A percentile compares a stretch with the other conserved stretches of the same genome.
These are phyloP conservation scores for Aptenodytes patagonicus DNA, from an alignment of 2,113 vertebrate genomes.

Conservation along the genomic window DNA sequence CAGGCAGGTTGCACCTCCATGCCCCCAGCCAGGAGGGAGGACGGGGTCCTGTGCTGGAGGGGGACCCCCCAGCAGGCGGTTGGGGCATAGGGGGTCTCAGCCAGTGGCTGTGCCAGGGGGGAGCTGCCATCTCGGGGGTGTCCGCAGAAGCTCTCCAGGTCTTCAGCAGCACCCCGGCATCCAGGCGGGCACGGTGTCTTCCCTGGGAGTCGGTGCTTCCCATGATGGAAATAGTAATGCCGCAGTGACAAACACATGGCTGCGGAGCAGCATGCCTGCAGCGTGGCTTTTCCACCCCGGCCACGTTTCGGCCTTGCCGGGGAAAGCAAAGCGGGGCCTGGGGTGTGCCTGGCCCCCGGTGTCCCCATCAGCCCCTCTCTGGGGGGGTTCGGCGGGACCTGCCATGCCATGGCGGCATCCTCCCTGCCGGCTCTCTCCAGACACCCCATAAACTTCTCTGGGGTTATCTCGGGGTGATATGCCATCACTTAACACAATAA, in stretches of 20 bases:
- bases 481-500: rapidly evolving
- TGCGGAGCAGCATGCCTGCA: constrained; percentile 6
- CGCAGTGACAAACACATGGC: constrained; percentile 35
- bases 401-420: background rate
- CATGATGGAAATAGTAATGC: background rate
- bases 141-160: background rate
- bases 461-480: background rate
- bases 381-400: background rate
- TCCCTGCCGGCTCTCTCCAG: background rate
- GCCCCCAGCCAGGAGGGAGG: background rate
- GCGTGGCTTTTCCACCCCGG: background rate
- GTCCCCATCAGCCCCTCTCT: background rate
- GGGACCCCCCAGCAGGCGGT: background rate
- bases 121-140: background rate
- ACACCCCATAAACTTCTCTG: background rate
- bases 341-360: background rate
- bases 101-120: background rate
- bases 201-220: background rate
- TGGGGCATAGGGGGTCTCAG: background rate
- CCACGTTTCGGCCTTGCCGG: background rate
- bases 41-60: background rate
- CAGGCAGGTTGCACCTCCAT: background rate
- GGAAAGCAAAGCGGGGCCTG: background rate
- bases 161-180: background rate
- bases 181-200: background rate